A percentile compares a stretch with the other conserved stretches of the same genome.
Conservation (phyloP, 2,888 invertebrate genomes). For the Nematopogon swammerdamellus region DNA sequence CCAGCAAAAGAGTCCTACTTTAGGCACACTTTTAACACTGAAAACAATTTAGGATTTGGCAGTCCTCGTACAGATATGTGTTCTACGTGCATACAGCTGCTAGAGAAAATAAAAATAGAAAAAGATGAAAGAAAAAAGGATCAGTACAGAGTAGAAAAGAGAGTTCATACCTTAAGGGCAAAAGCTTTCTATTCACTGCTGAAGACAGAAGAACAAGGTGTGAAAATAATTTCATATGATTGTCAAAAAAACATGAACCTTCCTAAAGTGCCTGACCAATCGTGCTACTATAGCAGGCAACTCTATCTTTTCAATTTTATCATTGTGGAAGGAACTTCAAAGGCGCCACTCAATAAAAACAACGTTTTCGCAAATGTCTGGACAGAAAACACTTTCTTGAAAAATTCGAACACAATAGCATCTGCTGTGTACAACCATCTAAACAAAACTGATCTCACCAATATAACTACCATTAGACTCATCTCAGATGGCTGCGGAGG, state of each 20-base stretch:
- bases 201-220: slow-evolving; percentile 11
- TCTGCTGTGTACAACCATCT: slow-evolving; percentile 8
- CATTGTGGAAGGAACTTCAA: slow-evolving; percentile 10
- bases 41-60: slow-evolving; percentile 17
- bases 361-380: slow-evolving; percentile 16
- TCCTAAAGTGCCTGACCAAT: slow-evolving; percentile 17
- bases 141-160: slow-evolving; percentile 13
- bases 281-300: slow-evolving; percentile 12
- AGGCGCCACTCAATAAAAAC: slow-evolving; percentile 12
- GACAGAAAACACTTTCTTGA: slow-evolving; percentile 12
- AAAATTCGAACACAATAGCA: slow-evolving; percentile 12
- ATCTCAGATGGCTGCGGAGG: slow-evolving; percentile 15
- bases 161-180: slow-evolving; percentile 14
- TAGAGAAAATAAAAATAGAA: slow-evolving; percentile 16
- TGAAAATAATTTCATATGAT: slow-evolving; percentile 17
- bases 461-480: slow-evolving; percentile 10
- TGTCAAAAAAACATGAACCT: slow-evolving; percentile 16
- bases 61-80: slow-evolving; percentile 14
- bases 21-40: slow-evolving; percentile 15
- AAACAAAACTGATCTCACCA: slow-evolving; percentile 7
- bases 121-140: slow-evolving; percentile 12
- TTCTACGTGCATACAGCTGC: slow-evolving; percentile 15
- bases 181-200: slow-evolving; percentile 16
- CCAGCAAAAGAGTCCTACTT: slow-evolving; percentile 12
- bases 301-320: slow-evolving; percentile 14